Evolutionary conservation across 1,140 invertebrate genomes (phyloP), one percentile per base, ranked within the genome.

Genomic region (Drosophila eugracilis): DNA sequence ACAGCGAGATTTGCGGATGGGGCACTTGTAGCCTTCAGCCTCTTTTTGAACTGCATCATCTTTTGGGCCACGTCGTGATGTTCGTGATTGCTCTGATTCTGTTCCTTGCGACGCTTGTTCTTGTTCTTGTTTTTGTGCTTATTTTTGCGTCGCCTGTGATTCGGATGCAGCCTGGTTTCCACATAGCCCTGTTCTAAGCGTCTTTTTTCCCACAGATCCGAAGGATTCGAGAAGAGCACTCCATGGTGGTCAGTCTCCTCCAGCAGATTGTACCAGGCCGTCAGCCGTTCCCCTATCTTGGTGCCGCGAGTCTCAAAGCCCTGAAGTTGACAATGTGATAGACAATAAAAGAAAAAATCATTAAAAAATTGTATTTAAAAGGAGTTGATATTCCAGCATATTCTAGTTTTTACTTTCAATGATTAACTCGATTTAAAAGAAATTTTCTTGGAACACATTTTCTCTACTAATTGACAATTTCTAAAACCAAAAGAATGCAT

Each of bases 241-340:
- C 94, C 95, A 41, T 94, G 94, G 41, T 94, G 93, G 80, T 93
- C 93, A 5, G 95, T 95, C 76, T 95, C 94, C 79, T 96, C 94
- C 42, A 95, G 92, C 36, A 98, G 94, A 92, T 97, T 97, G 83
- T 95, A 93, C 96, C 96, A 98, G 19, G 97, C 94, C 50, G 95
- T 95, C 53, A 96, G 91, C 47, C 96, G 93, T 84, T 96, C 93
- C 14, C 96, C 94, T 81, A 98, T 93, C 41, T 93, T 92, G 9
- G 97, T 98, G 14, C 97, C 97, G 75, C 97, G 93, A n/a, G 97
- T 95, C 92, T 98, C 96, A 92, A 98, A 98, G 7, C 97, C 97
- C 80, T 91, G 47, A 22, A 81, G 66, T 49, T 37, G 12, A 34
- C 30, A 1, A 39, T 4, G 7, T 26, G 26, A 6, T 26, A 7